Evolutionary conservation across 2,888 invertebrate genomes (phyloP).

Genomic region (Tenthredo notha): DNA sequence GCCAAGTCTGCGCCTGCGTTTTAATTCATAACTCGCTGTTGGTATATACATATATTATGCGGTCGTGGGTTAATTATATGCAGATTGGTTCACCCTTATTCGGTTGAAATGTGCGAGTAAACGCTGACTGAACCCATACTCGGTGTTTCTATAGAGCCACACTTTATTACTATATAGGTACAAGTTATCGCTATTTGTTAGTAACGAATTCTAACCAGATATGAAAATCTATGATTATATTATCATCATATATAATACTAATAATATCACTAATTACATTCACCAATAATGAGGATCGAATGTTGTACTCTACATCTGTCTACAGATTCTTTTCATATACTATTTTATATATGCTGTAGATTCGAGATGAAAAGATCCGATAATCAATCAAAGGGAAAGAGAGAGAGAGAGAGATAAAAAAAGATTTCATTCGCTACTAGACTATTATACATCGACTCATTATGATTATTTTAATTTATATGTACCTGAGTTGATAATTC

Average conservation of each 20-base stretch:
- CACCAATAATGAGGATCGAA: background rate
- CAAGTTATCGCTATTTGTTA: slow-evolving; percentile 6
- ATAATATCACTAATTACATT: background rate
- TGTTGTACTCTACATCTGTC: background rate
- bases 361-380: background rate
- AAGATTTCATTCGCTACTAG: no score
- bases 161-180: background rate
- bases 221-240: background rate
- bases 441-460: background rate
- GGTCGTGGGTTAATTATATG: slow-evolving; percentile 36
- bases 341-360: background rate
- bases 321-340: background rate
- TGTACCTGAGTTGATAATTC: background rate
- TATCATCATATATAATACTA: background rate
- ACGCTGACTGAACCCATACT: slow-evolving; percentile 20
- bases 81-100: slow-evolving; percentile 46
- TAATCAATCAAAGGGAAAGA: no score
- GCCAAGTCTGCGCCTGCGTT: slow-evolving; percentile 38
- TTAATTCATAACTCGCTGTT: background rate
- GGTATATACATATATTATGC: slow-evolving; percentile 33
- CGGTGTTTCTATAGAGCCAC: background rate
- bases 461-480: background rate
- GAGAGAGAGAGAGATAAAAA: no score
- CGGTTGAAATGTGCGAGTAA: slow-evolving; percentile 36
- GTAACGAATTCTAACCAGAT: background rate